These are phyloP conservation scores for Drosophila lutescens DNA, from an alignment of 2,888 invertebrate genomes.

Conservation along the genomic window DNA sequence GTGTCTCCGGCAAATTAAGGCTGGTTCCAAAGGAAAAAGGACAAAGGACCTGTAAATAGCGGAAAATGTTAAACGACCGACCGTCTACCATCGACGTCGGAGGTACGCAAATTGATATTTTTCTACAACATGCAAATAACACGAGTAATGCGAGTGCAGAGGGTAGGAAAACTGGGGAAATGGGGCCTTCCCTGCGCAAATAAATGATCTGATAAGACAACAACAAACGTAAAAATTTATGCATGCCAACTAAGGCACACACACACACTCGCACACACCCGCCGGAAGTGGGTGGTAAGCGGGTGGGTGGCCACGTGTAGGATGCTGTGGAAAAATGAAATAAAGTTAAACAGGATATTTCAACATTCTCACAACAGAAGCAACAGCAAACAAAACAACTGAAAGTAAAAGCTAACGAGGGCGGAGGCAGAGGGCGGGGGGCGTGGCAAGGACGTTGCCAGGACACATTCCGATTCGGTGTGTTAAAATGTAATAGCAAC, in stretches of 20 bases:
- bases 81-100: slow-evolving; percentile 55
- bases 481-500: slow-evolving; percentile 78
- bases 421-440: slow-evolving; percentile 3
- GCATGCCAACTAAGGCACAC: slow-evolving; percentile 73
- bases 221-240: slow-evolving; percentile 78
- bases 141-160: slow-evolving; percentile 63
- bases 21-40: slow-evolving; percentile 56
- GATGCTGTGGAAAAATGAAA: slow-evolving; percentile 78
- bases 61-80: slow-evolving; percentile 75
- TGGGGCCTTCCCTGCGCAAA: slow-evolving; percentile 32
- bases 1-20: slow-evolving; percentile 62
- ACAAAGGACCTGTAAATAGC: slow-evolving; percentile 77
- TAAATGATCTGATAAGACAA: slow-evolving; percentile 79
- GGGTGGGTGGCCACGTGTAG: slow-evolving; percentile 64
- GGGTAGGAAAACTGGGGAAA: neutral
- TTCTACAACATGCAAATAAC: slow-evolving; percentile 78
- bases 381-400: slow-evolving; percentile 59
- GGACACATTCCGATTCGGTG: slow-evolving; percentile 78
- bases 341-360: slow-evolving; percentile 79
- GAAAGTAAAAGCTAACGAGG: slow-evolving; percentile 68
- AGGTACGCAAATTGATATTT: slow-evolving; percentile 77
- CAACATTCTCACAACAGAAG: slow-evolving; percentile 62
- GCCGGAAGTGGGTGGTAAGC: slow-evolving; percentile 12
- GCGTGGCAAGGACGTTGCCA: slow-evolving; percentile 62
- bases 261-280: slow-evolving; percentile 25